phyloP scores from a whole-genome alignment of 2,113 vertebrate species.

The Nothobranchius furzeri region DNA sequence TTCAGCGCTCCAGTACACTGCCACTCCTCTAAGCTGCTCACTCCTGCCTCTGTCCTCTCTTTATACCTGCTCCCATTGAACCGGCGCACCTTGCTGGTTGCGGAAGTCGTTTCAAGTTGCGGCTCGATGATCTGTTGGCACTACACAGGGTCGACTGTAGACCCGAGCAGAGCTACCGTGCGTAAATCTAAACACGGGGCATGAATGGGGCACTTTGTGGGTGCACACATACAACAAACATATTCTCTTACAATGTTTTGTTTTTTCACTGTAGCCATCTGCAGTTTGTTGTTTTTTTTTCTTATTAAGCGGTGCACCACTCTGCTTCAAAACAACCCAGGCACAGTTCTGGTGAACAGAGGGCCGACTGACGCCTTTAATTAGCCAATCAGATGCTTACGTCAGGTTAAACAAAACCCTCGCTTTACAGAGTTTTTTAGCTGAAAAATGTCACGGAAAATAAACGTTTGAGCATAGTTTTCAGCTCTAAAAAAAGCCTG shows the following conservation, averaged over 20 bases:
- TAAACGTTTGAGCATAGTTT: slow-evolving; percentile 63
- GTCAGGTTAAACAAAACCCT: slow-evolving; percentile 69
- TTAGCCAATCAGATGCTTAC: slow-evolving; percentile 73
- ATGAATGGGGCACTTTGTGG: slow-evolving; percentile 73
- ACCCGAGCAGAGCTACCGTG: slow-evolving; percentile 48
- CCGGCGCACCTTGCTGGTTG: slow-evolving; percentile 39
- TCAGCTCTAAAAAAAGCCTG: slow-evolving; percentile 66
- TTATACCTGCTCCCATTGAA: slow-evolving; percentile 48
- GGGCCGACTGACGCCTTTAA: slow-evolving; percentile 62
- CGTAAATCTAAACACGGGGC: slow-evolving; percentile 56
- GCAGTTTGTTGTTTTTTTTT: slow-evolving; percentile 38
- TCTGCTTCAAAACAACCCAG: slow-evolving; percentile 61
- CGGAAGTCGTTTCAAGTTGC: slow-evolving; percentile 70
- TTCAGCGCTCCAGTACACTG: slow-evolving; percentile 51
- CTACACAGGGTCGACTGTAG: slow-evolving; percentile 65
- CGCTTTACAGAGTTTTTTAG: slow-evolving; percentile 52
- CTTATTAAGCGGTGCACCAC: slow-evolving; percentile 58
- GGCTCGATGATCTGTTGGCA: slow-evolving; percentile 33
- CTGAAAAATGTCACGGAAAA: slow-evolving; percentile 75
- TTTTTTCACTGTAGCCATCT: slow-evolving; percentile 59
- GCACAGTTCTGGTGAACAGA: slow-evolving; percentile 66
- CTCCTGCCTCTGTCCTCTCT: slow-evolving; percentile 56
- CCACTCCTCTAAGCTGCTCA: slow-evolving; percentile 58
- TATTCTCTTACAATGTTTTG: slow-evolving; percentile 70
- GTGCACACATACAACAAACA: slow-evolving; percentile 65